Evolutionary conservation across 2,113 vertebrate species (phyloP).

Genomic region (Thinocorus orbignyianus): DNA sequence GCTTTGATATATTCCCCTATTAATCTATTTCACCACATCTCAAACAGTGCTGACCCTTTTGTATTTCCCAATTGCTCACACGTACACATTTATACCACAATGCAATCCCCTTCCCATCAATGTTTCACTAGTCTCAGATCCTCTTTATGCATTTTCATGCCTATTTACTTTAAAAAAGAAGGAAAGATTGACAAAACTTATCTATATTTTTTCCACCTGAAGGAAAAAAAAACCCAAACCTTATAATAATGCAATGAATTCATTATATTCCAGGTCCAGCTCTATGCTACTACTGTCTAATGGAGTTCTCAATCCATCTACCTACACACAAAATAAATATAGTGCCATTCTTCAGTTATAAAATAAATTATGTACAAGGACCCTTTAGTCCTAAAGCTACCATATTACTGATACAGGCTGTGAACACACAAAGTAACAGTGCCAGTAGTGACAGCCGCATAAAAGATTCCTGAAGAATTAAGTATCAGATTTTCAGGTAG

Average conservation of each 20-base stretch:
- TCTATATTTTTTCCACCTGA: background rate
- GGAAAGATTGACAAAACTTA: background rate
- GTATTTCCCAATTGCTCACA: background rate
- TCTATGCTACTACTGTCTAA: background rate
- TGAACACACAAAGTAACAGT: background rate
- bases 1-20: background rate
- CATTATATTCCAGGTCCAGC: background rate
- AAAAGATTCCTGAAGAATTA: background rate
- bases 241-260: background rate
- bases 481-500: background rate
- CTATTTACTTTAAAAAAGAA: background rate
- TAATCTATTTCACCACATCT: background rate
- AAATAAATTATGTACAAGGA: background rate
- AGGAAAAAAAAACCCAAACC: fast-evolving
- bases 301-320: background rate
- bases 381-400: background rate
- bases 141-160: background rate
- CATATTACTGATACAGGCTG: background rate
- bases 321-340: background rate
- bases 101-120: background rate
- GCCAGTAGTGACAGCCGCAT: fast-evolving
- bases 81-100: background rate
- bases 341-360: background rate
- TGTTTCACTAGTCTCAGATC: background rate
- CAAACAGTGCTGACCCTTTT: background rate